Evolutionary conservation across 2,113 vertebrate genomes (phyloP).

Genomic region (Eptatretus burgeri): DNA sequence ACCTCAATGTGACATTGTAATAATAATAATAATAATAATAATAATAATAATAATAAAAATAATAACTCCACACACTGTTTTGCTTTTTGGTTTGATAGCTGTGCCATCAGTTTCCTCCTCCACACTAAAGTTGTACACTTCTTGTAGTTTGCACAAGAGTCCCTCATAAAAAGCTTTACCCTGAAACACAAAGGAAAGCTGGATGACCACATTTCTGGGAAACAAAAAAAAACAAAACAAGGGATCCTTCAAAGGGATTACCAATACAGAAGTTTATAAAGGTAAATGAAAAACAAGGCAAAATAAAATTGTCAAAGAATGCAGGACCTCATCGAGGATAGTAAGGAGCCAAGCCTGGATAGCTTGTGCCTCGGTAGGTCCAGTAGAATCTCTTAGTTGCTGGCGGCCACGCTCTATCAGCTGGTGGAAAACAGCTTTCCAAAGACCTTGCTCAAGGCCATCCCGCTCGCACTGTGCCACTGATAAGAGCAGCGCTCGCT

Average conservation of each 20-base stretch:
- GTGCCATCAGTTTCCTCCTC: slow-evolving; percentile 88
- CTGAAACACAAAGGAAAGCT: slow-evolving; percentile 17
- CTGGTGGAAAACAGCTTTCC: slow-evolving; percentile 91
- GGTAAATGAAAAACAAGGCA: neutral
- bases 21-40: neutral
- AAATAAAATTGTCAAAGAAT: neutral
- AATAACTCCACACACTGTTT: slow-evolving; percentile 64
- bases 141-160: slow-evolving; percentile 66
- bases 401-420: slow-evolving; percentile 92
- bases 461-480: slow-evolving; percentile 70
- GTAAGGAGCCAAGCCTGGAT: slow-evolving; percentile 50
- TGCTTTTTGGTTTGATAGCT: slow-evolving; percentile 42
- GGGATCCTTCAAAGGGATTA: neutral
- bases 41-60: slow-evolving; percentile 7
- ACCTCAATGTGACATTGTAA: neutral
- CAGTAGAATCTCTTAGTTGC: slow-evolving; percentile 48
- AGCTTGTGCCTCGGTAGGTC: slow-evolving; percentile 25
- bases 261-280: neutral
- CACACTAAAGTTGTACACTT: slow-evolving; percentile 62
- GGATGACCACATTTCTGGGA: neutral
- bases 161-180: slow-evolving; percentile 58
- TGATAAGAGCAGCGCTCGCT: slow-evolving; percentile 55
- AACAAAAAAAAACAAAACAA: too few species aligned
- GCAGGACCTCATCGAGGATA: slow-evolving; percentile 51
- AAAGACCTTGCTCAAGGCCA: slow-evolving; percentile 72